phyloP scores from a whole-genome alignment of 2,797 vertebrate species.

The Lacerta agilis region DNA sequence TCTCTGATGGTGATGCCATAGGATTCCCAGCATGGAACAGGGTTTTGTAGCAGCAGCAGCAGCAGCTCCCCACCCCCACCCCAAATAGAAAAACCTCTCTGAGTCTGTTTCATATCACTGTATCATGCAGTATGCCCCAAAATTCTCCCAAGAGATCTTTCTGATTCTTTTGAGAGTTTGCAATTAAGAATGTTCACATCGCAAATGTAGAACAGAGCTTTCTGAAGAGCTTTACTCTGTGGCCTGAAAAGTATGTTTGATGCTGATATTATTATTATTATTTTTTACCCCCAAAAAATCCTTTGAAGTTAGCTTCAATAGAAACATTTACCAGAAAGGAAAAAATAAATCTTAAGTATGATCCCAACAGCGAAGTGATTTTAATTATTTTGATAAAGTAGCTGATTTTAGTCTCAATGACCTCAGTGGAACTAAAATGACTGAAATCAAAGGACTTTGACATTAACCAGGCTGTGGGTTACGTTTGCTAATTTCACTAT shows the following conservation, averaged over 20 bases:
- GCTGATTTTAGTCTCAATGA: slow-evolving; percentile 9
- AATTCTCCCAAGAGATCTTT: slow-evolving; percentile 45
- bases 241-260: slow-evolving; percentile 68
- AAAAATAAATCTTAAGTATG: slow-evolving; percentile 20
- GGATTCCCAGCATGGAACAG: not conserved
- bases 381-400: slow-evolving; percentile 33
- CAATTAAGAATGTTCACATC: slow-evolving; percentile 51
- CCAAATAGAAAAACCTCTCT: too few species aligned
- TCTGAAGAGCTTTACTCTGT: slow-evolving; percentile 60
- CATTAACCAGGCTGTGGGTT: not conserved
- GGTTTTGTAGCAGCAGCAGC: too few species aligned
- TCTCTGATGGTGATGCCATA: not conserved
- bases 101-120: slow-evolving; percentile 58
- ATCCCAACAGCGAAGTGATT: not conserved
- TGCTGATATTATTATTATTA: slow-evolving; percentile 35
- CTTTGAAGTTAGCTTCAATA: slow-evolving; percentile 74
- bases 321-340: slow-evolving; percentile 50
- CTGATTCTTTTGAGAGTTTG: slow-evolving; percentile 59
- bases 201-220: slow-evolving; percentile 64
- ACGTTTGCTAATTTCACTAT: slow-evolving; percentile 64
- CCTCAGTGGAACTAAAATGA: not conserved
- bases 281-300: slow-evolving; percentile 16
- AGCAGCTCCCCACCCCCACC: too few species aligned
- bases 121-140: slow-evolving; percentile 22
- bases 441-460: not conserved